Evolutionary conservation across 2,888 invertebrate species (phyloP).

Genomic region (Rotaria macrura): DNA sequence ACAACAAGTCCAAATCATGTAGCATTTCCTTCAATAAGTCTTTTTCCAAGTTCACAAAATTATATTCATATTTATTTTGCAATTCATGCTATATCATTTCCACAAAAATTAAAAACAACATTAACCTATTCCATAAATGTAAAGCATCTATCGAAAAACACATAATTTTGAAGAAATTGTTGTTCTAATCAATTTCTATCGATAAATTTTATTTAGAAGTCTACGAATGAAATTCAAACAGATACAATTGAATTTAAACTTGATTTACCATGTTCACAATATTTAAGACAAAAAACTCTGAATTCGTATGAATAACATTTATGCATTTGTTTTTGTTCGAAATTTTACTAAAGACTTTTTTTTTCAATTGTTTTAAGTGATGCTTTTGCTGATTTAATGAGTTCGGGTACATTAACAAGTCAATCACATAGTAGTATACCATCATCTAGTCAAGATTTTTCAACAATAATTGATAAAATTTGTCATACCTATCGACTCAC

Average conservation of each 20-base stretch:
- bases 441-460: conserved; percentile 1
- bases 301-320: not conserved
- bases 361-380: too few species aligned
- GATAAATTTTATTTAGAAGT: not conserved
- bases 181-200: too few species aligned
- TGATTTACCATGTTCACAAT: conserved; percentile 5
- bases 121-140: not conserved
- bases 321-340: too few species aligned
- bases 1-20: not conserved
- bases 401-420: not conserved
- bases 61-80: not conserved
- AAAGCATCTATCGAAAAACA: not conserved
- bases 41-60: not conserved
- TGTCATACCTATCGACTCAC: not conserved
- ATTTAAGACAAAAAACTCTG: not conserved
- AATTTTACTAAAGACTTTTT: not conserved
- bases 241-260: conserved; percentile 8
- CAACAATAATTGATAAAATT: not conserved
- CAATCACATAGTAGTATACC: not conserved
- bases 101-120: not conserved
- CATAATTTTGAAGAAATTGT: not conserved
- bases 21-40: not conserved
- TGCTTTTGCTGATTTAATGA: conserved; percentile 9
- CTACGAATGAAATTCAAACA: not conserved
- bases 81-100: not conserved